phyloP scores from a whole-genome alignment of 2,113 vertebrate genomes.

The Struthio camelus region DNA sequence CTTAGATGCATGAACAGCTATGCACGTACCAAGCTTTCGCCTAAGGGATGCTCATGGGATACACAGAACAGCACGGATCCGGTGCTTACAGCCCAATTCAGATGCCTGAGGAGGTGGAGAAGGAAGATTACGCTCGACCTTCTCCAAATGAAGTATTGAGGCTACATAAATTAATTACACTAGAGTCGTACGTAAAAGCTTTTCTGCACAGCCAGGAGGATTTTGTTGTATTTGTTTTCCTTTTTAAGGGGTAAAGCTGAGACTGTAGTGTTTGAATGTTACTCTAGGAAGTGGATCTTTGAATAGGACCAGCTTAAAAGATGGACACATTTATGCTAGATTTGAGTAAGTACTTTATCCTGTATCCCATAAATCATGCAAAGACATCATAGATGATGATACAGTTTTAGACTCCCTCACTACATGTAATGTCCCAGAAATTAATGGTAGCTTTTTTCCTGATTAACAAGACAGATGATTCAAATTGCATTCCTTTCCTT shows the following conservation, averaged over 20 bases:
- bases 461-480: background rate
- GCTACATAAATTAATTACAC: background rate
- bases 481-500: background rate
- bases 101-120: background rate
- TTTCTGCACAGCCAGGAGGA: background rate
- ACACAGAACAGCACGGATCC: background rate
- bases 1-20: background rate
- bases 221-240: background rate
- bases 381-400: background rate
- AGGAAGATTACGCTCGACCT: background rate
- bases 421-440: background rate
- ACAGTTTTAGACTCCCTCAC: background rate
- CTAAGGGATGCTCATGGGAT: background rate
- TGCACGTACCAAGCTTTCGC: background rate
- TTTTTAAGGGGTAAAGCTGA: background rate
- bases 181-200: background rate
- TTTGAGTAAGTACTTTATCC: background rate
- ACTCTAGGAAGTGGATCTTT: background rate
- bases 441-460: background rate
- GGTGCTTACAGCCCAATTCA: background rate
- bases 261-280: background rate
- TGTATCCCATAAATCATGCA: background rate
- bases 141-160: background rate
- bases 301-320: background rate
- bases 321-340: background rate